Base-by-base conservation (phyloP, 2,888 invertebrate species). In the Magallana nippona region DNA sequence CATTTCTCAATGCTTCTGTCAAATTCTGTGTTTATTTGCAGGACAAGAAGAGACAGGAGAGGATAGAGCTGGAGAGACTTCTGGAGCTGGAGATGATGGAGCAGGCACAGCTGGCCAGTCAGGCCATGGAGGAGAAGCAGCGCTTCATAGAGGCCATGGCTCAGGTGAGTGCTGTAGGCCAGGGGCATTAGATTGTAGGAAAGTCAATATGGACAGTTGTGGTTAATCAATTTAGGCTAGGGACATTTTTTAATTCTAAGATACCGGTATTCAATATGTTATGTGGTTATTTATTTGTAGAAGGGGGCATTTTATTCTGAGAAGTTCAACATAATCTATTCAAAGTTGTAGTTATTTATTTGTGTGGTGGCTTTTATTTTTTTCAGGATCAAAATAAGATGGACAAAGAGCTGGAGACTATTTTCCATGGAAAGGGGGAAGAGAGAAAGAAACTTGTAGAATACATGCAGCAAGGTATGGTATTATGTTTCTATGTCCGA, bases 71-170 rank as follows among this genome's bases (percentile, higher is more conserved):
- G 82, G 92, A 93, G 86, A 86, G 89, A 77, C 88, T 89, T 79
- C 86, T 92, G 83, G 88, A 88, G 13, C 91, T 92, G 27, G 91
- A 93, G 55, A 90, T 91, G 80, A 86, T 88, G 55, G 90, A 90
- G 22, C 93, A 92, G 84, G 91, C 92, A 8, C 85, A 91, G 80
- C 87, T 93, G 63, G 92, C 93, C 1, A 87, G 89, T 5, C 87
- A 87, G 82, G 90, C 92, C 8, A 87, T 89, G n/a, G 77, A 83
- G 15, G 88, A 93, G 79, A 92, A 92, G 82, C 87, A 91, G 55
- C 85, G 89, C 77, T 87, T 93, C 27, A 81, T 93, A 56, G 82
- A 90, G 17, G 86, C 86, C n/a, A 89, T 93, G 5, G 89, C 91
- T n/a, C 84, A 89, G 90, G 92, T 92, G 78, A 57, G 80, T 56